These are phyloP conservation scores for Prunella himalayana DNA, from an alignment of 2,113 vertebrate species.

Conservation along the genomic window DNA sequence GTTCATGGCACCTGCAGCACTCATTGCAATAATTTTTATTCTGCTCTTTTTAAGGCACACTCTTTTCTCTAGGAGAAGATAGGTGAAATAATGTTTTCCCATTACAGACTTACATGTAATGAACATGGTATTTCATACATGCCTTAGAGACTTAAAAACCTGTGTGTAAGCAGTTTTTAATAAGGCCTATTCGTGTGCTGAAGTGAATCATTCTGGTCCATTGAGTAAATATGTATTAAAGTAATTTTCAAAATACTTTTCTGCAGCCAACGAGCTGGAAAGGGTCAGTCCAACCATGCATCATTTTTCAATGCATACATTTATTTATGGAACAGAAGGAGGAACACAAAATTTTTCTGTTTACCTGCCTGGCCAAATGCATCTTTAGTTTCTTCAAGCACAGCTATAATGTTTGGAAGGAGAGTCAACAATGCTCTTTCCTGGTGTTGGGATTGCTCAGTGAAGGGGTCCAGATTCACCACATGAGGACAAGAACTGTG, in stretches of 20 bases:
- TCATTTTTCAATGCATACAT: conserved; percentile 45
- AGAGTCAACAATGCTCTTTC: not conserved
- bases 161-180: conserved; percentile 60
- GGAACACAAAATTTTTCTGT: not conserved
- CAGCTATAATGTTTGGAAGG: not conserved
- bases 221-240: conserved; percentile 70
- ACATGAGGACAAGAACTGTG: not conserved
- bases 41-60: not conserved
- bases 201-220: conserved; percentile 59
- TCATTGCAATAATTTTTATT: not conserved
- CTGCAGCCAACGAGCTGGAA: conserved; percentile 62
- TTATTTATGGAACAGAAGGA: conserved; percentile 63
- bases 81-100: conserved; percentile 16
- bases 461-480: not conserved
- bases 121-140: conserved; percentile 36
- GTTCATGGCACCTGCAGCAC: not conserved
- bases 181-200: conserved; percentile 34
- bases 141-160: not conserved
- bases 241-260: conserved; percentile 69
- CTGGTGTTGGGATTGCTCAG: not conserved
- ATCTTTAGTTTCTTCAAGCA: not conserved
- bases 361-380: not conserved
- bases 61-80: not conserved
- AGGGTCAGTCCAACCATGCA: conserved; percentile 53
- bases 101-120: not conserved